Evolutionary conservation across 2,797 vertebrate species (phyloP), one percentile per base, ranked within the genome.

Genomic region (Myotis planiceps): DNA sequence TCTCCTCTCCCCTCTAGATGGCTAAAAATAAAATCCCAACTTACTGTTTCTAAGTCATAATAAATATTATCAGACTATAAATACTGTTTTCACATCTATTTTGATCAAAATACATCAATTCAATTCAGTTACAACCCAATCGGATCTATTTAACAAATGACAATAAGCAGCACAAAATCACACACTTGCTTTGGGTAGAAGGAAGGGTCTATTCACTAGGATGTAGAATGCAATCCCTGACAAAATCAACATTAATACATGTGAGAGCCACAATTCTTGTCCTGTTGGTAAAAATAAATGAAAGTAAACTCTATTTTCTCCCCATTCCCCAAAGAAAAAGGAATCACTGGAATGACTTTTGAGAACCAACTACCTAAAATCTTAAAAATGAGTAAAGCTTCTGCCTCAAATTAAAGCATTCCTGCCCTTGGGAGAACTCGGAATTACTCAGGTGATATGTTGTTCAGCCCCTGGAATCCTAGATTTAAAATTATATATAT

Each of bases 351-450:
- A 60, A 84, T 65, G 27, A 42, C 63, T 85, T 85, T 91, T 80
- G 75, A 83, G 68, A 82, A 83, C 2, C 13, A 60, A n/a, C 49
- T 55, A 23, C 42, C 23, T 93, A 87, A 89, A 37, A 45, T 58
- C 65, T 84, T 84, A 45, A 82, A 55, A 21, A 86, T 84, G 29
- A 68, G 39, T 76, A 83, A 93, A 93, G 32, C n/a, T 58, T 79
- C 83, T 81, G 32, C 71, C n/a, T 45, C n/a, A 92, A 79, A 83
- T 66, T 58, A 75, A 90, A 96, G 34, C 27, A 83, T 29, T 42
- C 21, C 0, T 47, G 27, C 27, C 29, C 47, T 90, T 76, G 68
- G 47, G 47, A 34, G 2, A 89, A 68, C 32, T 69, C 71, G 58
- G 45, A 92, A 80, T 80, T 79, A 79, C 37, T 85, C 39, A 39